A percentile compares a stretch with the other conserved stretches of the same genome.
Conservation (phyloP, 2,113 vertebrate genomes). For the Clarias macrocephalus region DNA sequence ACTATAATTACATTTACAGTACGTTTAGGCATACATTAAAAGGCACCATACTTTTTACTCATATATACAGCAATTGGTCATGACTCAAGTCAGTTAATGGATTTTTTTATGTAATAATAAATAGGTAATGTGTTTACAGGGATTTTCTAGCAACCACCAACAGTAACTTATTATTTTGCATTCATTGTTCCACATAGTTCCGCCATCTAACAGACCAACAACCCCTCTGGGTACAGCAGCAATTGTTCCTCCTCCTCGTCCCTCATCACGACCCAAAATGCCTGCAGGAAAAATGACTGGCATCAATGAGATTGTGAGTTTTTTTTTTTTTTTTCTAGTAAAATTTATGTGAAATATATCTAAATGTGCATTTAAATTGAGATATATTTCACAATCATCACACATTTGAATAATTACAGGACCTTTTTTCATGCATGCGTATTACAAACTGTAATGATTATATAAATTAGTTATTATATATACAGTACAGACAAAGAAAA, state of each 20-base stretch:
- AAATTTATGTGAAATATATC: background rate
- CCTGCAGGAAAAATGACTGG: slow-evolving; percentile 86
- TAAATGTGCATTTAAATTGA: no score
- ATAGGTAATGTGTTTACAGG: background rate
- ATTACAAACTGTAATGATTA: background rate
- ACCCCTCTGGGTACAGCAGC: slow-evolving; percentile 85
- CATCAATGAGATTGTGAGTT: slow-evolving; percentile 94
- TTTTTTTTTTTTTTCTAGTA: slow-evolving; percentile 35
- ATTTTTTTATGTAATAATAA: background rate
- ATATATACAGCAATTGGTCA: background rate
- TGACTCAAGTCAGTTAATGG: background rate
- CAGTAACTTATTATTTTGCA: background rate
- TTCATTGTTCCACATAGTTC: slow-evolving; percentile 61
- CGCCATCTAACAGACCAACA: slow-evolving; percentile 79
- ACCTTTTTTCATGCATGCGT: background rate
- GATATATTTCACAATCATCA: background rate
- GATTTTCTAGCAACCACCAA: background rate
- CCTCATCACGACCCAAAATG: slow-evolving; percentile 92
- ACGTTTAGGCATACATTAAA: background rate
- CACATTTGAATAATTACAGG: background rate
- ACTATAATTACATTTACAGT: no score
- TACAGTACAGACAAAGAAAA: no score
- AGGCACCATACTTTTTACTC: background rate
- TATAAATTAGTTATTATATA: background rate
- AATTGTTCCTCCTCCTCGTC: slow-evolving; percentile 91